A percentile compares a stretch with the other conserved stretches of the same genome.
Evolutionary conservation across 92 coral and sea anemone species (phyloP).

Genomic region (Parazoanthus darwini): DNA sequence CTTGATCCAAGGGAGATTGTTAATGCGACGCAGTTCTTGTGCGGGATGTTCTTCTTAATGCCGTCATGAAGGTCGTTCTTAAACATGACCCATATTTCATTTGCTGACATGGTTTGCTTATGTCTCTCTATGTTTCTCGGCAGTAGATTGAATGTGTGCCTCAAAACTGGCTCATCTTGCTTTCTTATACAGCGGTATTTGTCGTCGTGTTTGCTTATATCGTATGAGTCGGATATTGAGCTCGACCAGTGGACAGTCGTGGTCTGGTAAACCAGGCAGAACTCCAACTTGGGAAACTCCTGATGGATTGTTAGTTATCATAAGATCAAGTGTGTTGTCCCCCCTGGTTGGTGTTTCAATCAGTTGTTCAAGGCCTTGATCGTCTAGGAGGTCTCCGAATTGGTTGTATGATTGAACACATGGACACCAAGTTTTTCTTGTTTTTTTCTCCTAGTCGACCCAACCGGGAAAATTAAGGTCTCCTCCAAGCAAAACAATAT

Average conservation of each 20-base stretch:
- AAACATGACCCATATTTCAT: slow-evolving; percentile 51
- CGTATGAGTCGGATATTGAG: slow-evolving; percentile 52
- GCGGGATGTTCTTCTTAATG: slow-evolving; percentile 35
- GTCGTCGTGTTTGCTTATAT: slow-evolving; percentile 49
- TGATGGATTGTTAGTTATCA: slow-evolving; percentile 55
- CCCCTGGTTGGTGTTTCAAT: slow-evolving; percentile 19
- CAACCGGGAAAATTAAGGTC: slow-evolving; percentile 52
- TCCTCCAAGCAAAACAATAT: slow-evolving; percentile 31
- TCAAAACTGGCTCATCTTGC: slow-evolving; percentile 51
- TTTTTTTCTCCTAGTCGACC: slow-evolving; percentile 23
- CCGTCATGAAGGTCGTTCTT: slow-evolving; percentile 41
- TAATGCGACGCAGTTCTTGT: slow-evolving; percentile 20
- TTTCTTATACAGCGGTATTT: slow-evolving; percentile 60
- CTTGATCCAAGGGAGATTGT: slow-evolving; percentile 46
- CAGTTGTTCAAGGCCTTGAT: slow-evolving; percentile 7
- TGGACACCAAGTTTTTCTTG: not conserved
- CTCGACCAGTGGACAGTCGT: slow-evolving; percentile 58
- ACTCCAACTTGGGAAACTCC: slow-evolving; percentile 35
- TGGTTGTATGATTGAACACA: not conserved
- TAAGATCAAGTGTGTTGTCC: slow-evolving; percentile 50
- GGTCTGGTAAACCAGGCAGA: slow-evolving; percentile 58
- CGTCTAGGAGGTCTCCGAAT: slow-evolving; percentile 18
- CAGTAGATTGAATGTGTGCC: slow-evolving; percentile 34
- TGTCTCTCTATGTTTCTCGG: slow-evolving; percentile 21
- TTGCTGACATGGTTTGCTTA: slow-evolving; percentile 40